phyloP scores from a whole-genome alignment of 2,797 vertebrate species.

The Sebastes goodei region DNA sequence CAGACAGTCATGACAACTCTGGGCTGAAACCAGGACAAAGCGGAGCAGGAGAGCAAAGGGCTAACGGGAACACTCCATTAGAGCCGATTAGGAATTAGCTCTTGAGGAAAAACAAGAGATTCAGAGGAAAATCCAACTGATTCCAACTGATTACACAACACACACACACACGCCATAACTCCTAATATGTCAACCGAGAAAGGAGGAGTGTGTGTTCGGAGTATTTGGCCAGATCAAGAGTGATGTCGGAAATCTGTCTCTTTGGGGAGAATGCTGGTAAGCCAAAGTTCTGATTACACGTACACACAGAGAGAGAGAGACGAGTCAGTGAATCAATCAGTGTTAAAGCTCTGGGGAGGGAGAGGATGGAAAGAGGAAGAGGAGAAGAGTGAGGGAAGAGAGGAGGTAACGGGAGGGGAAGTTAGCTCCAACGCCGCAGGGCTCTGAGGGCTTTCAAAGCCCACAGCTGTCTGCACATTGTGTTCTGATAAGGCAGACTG shows the following conservation, averaged over 20 bases:
- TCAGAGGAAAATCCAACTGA: conserved; percentile 23
- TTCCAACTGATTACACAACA: conserved; percentile 52
- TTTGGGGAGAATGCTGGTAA: conserved; percentile 52
- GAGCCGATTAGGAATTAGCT: conserved; percentile 19
- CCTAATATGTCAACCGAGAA: conserved; percentile 25
- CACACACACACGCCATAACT: conserved; percentile 1
- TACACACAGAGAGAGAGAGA: conserved; percentile 7
- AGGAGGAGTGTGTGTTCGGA: background rate
- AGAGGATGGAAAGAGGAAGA: conserved; percentile 57
- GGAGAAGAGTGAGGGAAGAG: conserved; percentile 30
- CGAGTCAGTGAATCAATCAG: conserved; percentile 71
- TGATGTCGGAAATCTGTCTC: conserved; percentile 61
- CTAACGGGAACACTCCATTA: conserved; percentile 20
- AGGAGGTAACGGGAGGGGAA: conserved; percentile 47
- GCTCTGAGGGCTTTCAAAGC: conserved; percentile 53
- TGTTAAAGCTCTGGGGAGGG: conserved; percentile 55
- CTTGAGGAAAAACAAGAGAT: conserved; percentile 20
- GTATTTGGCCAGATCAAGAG: conserved; percentile 31
- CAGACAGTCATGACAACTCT: conserved; percentile 11
- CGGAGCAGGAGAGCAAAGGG: background rate
- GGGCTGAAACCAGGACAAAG: conserved; percentile 2
- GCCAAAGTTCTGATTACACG: conserved; percentile 56
- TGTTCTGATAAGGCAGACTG: conserved; percentile 60
- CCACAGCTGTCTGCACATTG: conserved; percentile 74
- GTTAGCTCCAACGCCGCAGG: conserved; percentile 31